phyloP scores from a whole-genome alignment of 2,797 vertebrate species.

The Platalea minor region DNA sequence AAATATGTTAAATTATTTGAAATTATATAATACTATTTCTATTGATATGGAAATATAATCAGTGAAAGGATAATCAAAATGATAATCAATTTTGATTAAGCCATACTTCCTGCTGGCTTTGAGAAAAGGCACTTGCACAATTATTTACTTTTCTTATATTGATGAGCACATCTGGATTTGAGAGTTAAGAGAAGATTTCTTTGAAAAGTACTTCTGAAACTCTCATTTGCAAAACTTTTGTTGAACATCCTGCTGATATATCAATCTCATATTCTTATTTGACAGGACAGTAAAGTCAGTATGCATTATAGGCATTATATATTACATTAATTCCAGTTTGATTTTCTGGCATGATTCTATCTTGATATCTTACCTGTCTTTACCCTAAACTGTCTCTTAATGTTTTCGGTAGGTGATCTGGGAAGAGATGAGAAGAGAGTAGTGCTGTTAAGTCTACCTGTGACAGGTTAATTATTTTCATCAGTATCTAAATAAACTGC shows the following conservation, averaged over 20 bases:
- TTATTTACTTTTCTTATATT: not conserved
- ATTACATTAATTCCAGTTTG: not conserved
- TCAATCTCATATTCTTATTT: not conserved
- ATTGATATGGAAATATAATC: not conserved
- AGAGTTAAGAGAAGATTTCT: not conserved
- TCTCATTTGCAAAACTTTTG: not conserved
- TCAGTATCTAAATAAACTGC: not conserved
- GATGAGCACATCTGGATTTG: not conserved
- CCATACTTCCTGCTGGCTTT: not conserved
- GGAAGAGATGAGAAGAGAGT: not conserved
- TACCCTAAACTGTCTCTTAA: not conserved
- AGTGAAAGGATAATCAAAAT: not conserved
- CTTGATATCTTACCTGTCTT: not conserved
- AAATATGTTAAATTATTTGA: not conserved
- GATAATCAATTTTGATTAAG: not conserved
- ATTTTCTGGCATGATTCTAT: not conserved
- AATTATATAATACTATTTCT: not conserved
- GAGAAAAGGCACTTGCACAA: not conserved
- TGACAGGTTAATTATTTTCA: not conserved
- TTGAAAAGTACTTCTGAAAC: not conserved
- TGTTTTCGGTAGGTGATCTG: not conserved
- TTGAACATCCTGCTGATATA: not conserved
- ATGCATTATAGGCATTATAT: not conserved
- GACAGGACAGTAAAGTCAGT: not conserved
- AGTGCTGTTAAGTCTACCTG: not conserved